These are phyloP conservation scores for Smutsia gigantea DNA, from an alignment of 2,797 vertebrate genomes.

Conservation along the genomic window DNA sequence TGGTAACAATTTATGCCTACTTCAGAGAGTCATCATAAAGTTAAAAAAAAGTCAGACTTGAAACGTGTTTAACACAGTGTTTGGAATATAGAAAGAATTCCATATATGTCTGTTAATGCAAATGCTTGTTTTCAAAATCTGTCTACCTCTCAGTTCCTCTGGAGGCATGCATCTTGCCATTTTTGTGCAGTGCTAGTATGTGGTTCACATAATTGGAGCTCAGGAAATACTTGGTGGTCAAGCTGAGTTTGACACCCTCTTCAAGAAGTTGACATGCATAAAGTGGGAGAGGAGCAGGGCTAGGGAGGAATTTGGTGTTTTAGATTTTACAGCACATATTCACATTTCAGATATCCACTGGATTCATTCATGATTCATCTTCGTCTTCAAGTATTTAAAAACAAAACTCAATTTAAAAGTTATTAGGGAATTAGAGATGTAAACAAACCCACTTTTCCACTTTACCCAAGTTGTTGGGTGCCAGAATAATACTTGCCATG, in stretches of 20 bases:
- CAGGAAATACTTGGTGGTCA: background rate
- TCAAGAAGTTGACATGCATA: background rate
- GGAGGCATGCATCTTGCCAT: background rate
- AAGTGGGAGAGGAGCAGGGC: background rate
- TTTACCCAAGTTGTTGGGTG: background rate
- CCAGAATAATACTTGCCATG: background rate
- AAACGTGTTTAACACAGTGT: background rate
- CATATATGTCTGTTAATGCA: background rate
- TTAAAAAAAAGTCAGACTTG: background rate
- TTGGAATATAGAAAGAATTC: background rate
- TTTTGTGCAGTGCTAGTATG: background rate
- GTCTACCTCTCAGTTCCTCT: background rate
- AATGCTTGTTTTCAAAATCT: conserved; percentile 38
- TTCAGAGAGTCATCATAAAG: background rate
- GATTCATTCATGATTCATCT: conserved; percentile 39
- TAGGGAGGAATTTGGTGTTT: background rate
- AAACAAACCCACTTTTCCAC: background rate
- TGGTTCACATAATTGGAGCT: background rate
- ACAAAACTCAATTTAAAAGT: conserved; percentile 55
- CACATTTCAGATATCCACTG: background rate
- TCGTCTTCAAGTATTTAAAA: conserved; percentile 30
- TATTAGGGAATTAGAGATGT: conserved; percentile 21
- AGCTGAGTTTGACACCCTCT: background rate
- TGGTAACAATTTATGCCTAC: background rate
- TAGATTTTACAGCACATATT: background rate